Evolutionary conservation across 1,140 invertebrate genomes (phyloP), one percentile per base, ranked within the genome.

Genomic region (Phortica variegata): DNA sequence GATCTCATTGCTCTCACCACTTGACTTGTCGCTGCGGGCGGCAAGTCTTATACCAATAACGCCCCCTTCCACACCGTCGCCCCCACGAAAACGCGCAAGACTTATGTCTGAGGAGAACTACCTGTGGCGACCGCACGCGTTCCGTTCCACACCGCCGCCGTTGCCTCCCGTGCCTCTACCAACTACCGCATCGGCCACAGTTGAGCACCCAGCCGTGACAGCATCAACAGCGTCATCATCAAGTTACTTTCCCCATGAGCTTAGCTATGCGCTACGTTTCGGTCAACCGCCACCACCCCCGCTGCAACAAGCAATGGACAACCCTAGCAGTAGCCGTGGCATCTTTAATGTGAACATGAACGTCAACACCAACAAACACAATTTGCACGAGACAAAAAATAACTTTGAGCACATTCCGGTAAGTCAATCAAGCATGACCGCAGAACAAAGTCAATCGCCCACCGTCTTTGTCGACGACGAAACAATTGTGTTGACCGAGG

Each of bases 41-140:
- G 62, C 77, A 23, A 73, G 61, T 47, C 58, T 73, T 40, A 76
- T 77, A 49, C 80, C 82, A 37, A 83, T 83, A 40, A 83, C 82
- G 17, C 82, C 82, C 15, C 82, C 82, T n/a, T 82, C 81, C 44
- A 83, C 82, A 13, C 82, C 82, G 6, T 82, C 82, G 26, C 81
- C 81, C 3, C 56, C 71, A 1, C 73, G 79, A 47, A 82, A 81
- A 72, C 71, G 79, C 54, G 77, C 78, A 68, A 54, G 63, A 77
- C 73, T 73, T 46, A 75, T 73, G 58, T 60, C 51, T 49, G 76
- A 79, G 44, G 71, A 61, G 43, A 81, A 81, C 71, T 65, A 75
- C 40, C 56, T 73, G 36, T 80, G 79, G 75, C 65, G 76, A 36
- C 73, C 76, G 26, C 80, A 81, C 66, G 56, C 61, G 39, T 9